A percentile compares a stretch with the other conserved stretches of the same genome.
Evolutionary conservation across 1,140 invertebrate species (phyloP).

Genomic region (Dinoponera quadriceps): DNA sequence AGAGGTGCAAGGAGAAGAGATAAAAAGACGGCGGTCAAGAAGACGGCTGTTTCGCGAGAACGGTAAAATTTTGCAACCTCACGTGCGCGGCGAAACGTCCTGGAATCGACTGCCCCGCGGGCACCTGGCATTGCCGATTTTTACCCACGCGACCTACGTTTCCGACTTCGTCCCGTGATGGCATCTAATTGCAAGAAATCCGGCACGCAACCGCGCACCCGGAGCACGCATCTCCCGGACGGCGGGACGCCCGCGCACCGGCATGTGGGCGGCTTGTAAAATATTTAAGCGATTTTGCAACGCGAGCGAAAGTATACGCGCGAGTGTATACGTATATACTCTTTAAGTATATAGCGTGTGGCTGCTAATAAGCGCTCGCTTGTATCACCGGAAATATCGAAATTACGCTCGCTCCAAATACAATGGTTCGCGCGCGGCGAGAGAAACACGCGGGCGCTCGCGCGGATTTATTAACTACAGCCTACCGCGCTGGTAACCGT

Average conservation of each 20-base stretch:
- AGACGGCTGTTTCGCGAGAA: constrained; percentile 27
- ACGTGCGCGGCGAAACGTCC: constrained; percentile 33
- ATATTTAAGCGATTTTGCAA: constrained; percentile 57
- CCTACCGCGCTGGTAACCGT: neutral
- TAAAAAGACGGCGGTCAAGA: neutral
- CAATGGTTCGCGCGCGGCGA: neutral
- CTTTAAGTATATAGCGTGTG: constrained; percentile 30
- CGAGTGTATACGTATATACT: neutral
- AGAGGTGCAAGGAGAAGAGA: constrained; percentile 3
- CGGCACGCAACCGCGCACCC: constrained; percentile 36
- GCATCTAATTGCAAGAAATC: constrained; percentile 41
- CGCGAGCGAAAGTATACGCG: constrained; percentile 56
- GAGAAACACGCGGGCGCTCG: no score
- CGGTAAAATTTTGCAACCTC: constrained; percentile 45
- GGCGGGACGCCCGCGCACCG: constrained; percentile 10
- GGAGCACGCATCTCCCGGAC: neutral
- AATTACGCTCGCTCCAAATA: constrained; percentile 38
- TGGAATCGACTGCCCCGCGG: constrained; percentile 37
- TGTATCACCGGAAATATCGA: constrained; percentile 11
- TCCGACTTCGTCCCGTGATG: constrained; percentile 37
- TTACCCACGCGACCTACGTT: constrained; percentile 35
- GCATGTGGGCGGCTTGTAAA: constrained; percentile 39
- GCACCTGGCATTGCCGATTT: constrained; percentile 8
- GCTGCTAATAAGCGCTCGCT: constrained; percentile 34
- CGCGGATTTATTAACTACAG: constrained; percentile 38